These are phyloP conservation scores for Beris chalybata DNA, from an alignment of 2,888 invertebrate genomes.

Conservation along the genomic window DNA sequence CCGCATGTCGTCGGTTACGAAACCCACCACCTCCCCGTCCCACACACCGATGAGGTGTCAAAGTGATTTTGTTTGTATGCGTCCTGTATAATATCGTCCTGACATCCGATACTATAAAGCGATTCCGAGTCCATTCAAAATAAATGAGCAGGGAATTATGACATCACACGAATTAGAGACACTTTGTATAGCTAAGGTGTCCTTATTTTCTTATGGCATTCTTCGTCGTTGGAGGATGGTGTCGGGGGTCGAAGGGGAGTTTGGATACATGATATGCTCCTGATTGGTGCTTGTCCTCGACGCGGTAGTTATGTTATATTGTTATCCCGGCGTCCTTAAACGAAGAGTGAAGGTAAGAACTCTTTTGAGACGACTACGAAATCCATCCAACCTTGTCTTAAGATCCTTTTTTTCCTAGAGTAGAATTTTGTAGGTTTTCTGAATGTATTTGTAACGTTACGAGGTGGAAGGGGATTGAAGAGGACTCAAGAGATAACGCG, in stretches of 20 bases:
- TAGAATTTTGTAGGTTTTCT: no score
- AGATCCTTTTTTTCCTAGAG: no score
- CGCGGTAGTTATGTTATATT: conserved; percentile 13
- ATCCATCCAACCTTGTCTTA: conserved; percentile 22
- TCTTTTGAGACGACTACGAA: conserved; percentile 26
- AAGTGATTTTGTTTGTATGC: conserved; percentile 1
- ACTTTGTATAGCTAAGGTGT: conserved; percentile 33
- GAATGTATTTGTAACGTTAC: no score
- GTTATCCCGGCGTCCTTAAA: background rate
- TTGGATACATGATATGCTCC: conserved; percentile 28
- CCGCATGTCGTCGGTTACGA: conserved; percentile 1
- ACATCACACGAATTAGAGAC: conserved; percentile 41
- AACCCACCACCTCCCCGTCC: no score
- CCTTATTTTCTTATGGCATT: conserved; percentile 11
- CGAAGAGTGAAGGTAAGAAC: conserved; percentile 4
- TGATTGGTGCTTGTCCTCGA: conserved; percentile 28
- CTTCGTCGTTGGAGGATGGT: background rate
- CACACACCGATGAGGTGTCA: conserved; percentile 35
- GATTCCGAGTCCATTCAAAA: conserved; percentile 35
- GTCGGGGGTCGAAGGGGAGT: background rate
- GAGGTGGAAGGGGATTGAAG: no score
- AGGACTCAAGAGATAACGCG: no score
- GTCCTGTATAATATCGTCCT: conserved; percentile 28
- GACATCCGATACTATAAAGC: conserved; percentile 35
- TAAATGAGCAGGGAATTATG: conserved; percentile 41